Evolutionary conservation across 2,888 invertebrate species (phyloP).

Genomic region (Venusia cambrica): DNA sequence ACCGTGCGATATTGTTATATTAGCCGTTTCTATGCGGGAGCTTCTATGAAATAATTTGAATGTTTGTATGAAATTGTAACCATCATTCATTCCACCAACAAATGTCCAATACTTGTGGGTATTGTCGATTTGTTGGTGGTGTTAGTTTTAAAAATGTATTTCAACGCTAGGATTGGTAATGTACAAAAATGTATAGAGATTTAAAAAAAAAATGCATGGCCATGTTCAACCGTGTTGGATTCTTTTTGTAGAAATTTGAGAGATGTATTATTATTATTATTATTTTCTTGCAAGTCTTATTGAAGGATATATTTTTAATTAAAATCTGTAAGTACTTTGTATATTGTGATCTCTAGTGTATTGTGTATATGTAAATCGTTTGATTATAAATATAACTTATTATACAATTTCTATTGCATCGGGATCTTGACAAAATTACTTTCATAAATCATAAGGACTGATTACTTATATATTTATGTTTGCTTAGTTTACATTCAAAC

Average conservation of each 20-base stretch:
- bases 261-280: conserved; percentile 8
- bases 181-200: too few species aligned
- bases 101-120: conserved; percentile 19
- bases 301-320: conserved; percentile 10
- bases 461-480: conserved; percentile 26
- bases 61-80: conserved; percentile 12
- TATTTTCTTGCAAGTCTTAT: conserved; percentile 3
- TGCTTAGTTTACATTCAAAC: too few species aligned
- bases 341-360: conserved; percentile 25
- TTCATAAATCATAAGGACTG: conserved; percentile 29
- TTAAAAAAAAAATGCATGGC: too few species aligned
- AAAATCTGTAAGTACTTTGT: conserved; percentile 12
- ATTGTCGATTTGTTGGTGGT: conserved; percentile 13
- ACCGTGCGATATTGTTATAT: too few species aligned
- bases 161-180: conserved; percentile 1
- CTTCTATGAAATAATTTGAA: conserved; percentile 8
- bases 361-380: conserved; percentile 11
- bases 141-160: conserved; percentile 8
- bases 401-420: conserved; percentile 22
- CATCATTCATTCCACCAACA: too few species aligned
- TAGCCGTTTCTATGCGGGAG: too few species aligned
- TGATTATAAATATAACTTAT: conserved; percentile 9
- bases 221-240: too few species aligned
- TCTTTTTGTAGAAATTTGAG: conserved; percentile 5
- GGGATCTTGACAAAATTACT: conserved; percentile 31